Base-by-base conservation (phyloP, 2,113 vertebrate genomes). In the Natator depressus region DNA sequence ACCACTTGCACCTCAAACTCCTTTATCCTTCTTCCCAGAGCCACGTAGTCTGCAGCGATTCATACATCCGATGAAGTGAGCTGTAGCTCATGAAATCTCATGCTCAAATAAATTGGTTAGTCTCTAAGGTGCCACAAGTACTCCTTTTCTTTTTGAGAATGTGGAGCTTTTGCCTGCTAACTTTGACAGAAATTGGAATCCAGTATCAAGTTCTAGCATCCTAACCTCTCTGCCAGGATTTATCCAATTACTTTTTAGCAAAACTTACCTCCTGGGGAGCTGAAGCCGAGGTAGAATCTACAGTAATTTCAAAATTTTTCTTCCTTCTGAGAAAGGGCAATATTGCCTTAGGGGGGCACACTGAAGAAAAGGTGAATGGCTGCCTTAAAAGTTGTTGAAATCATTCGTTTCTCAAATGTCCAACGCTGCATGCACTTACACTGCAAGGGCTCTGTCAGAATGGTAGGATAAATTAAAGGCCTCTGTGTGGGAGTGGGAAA, bases 231-330 rank as follows among this genome's bases (percentile, higher is more conserved):
- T 62, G 8, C 51, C 17, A 10, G 75, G 51, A 35, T 57, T 38
- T 8, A 8, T 57, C 12, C 10, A 59, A 35, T 35, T 80, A 0
- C 53, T 38, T 47, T 54, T 79, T 65, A 89, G 35, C 19, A 75
- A 85, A 89, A 51, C 25, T 53, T 90, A 2, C 20, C 25, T 91
- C 14, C 5, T 29, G 10, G 55, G 27, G 88, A 62, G 25, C 62
- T 89, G 84, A 87, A 88, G 75, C 42, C 8, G 88, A 80, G 93
- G n/a, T 11, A 42, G n/a, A 95, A 57, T 59, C 24, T 14, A 8
- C 49, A 92, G 17, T 25, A 62, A 8, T 35, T 75, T 20, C 81
- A 89, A 92, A 31, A 4, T 20, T 54, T 89, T 87, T 7, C 31
- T 75, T 90, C 3, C 55, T 82, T 90, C 31, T 75, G 47, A 82